Base-by-base conservation (phyloP, 2,888 invertebrate genomes). In the Smittia sp. region DNA sequence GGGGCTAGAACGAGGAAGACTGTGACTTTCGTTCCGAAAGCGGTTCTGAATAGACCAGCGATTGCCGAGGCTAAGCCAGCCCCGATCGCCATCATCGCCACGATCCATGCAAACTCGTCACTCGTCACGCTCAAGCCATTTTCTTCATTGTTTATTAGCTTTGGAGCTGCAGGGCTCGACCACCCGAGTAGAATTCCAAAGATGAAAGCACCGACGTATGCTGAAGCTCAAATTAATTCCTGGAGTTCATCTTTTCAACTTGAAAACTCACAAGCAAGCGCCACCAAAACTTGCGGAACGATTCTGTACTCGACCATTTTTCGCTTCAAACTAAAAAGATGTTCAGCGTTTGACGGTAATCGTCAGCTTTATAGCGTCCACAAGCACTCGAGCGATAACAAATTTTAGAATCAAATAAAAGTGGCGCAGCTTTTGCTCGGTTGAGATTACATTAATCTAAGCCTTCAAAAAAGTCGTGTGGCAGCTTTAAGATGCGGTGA, bases 51-150 rank as follows among this genome's bases (percentile, higher is more conserved):
- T 11, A 58, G 20, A 1, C 70, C 58, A 9, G 38, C 1, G 15
- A 32, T 15, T 6, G 54, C 24, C 3, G 20, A 54, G 18, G 32
- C 20, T 1, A 54, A 9, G 6, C 20, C 22, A 1, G 18, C 27
- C 0, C 70, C 70, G 18, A 70, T 15, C 1, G 70, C 15, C 32
- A 70, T 69, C n/a, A 27, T 7, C 0, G 58, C 70, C 3, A 70
- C 70, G 32, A 70, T 54, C 20, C 46, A 32, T 11, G 38, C 70
- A 54, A 70, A 70, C 11, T 54, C 25, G 25, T 68, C 41, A n/a
- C 25, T 68, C 6, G 68, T 68, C 20, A 68, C 46, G 11, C 20
- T 22, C 20, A 68, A 68, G 6, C n/a, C n/a, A 18, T 32, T 52
- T 32, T 58, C 11, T 1, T 58, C 38, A 15, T 70, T 52, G 24